Evolutionary conservation across 1,140 invertebrate species (phyloP), one percentile per base, ranked within the genome.

Genomic region (Eupristina koningsbergeri): DNA sequence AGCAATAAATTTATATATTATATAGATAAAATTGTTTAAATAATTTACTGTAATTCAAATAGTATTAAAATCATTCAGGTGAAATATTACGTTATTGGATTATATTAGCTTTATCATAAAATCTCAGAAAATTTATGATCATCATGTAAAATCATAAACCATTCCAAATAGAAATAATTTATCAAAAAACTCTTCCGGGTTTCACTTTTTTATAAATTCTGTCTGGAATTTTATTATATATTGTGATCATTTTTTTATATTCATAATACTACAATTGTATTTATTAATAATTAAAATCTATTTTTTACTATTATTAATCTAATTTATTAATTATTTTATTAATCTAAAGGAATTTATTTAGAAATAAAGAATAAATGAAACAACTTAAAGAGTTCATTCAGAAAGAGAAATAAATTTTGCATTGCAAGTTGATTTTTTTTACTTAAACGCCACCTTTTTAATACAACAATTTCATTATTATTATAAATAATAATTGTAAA

Each of bases 61-160:
- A 47, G 6, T 15, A 45, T 74, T 47, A 74, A 74, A 45, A 26
- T n/a, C 34, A 45, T 39, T n/a, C 29, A 74, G 67, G 41, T 71
- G 67, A 71, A 71, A 71, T 13, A 71, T 41, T 6, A 26, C n/a
- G 29, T 6, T 29, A 74, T 47, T 74, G 47, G 7, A 29, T 45
- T 45, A 41, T 74, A 47, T 47, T 29, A 36, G 64, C 39, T 39
- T 7, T 22, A 69, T 13, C 19, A 69, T 69, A 69, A 69, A 64
- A 34, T 67, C 34, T 29, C 19, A 67, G 36, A 64, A 73, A 73
- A 22, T 73, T 73, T 73, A 45, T 41, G 69, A 73, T 73, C 69
- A 11, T 45, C 6, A 45, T 73, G 69, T 73, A 73, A 45, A 67
- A 73, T 47, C 31, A 41, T 39, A 19, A 73, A 29, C 41, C 6